Percentiles rank a stretch among this genome's conserved stretches.
These are phyloP conservation scores for Ficedula albicollis DNA, from an alignment of 2,797 vertebrate genomes.

Conservation along the genomic window DNA sequence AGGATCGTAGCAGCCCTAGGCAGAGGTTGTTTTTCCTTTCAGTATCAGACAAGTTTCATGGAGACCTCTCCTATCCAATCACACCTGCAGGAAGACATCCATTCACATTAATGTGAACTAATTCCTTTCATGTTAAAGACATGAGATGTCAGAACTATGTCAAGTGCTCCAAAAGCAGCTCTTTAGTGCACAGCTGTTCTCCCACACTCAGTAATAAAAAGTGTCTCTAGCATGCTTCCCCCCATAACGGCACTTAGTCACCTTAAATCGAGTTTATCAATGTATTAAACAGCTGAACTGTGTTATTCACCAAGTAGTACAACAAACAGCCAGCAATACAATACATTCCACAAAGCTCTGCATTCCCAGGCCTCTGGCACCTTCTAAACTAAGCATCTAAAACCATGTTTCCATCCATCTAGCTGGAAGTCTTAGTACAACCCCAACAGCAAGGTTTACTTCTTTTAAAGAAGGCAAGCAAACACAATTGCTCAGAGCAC, in stretches of 20 bases:
- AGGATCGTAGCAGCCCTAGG: not conserved
- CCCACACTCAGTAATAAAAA: not conserved
- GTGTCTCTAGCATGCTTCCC: not conserved
- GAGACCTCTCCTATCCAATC: not conserved
- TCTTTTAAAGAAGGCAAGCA: not conserved
- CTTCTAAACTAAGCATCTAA: not conserved
- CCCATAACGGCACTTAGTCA: not conserved
- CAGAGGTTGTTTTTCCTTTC: not conserved
- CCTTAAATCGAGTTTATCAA: not conserved
- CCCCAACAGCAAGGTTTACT: not conserved
- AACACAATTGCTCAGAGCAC: not conserved
- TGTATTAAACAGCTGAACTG: not conserved
- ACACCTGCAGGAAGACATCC: not conserved
- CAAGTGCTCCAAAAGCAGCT: not conserved
- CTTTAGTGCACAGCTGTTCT: not conserved
- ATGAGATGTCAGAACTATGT: not conserved
- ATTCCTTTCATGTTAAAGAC: not conserved
- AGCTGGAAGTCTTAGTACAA: not conserved
- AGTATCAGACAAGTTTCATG: not conserved
- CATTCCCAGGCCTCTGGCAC: not conserved
- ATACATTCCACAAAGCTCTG: not conserved
- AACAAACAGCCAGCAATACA: not conserved
- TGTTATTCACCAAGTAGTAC: not conserved
- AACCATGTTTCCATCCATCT: not conserved
- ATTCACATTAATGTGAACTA: not conserved